phyloP scores from a whole-genome alignment of 2,888 invertebrate species.

The Pogonocherus hispidulus region DNA sequence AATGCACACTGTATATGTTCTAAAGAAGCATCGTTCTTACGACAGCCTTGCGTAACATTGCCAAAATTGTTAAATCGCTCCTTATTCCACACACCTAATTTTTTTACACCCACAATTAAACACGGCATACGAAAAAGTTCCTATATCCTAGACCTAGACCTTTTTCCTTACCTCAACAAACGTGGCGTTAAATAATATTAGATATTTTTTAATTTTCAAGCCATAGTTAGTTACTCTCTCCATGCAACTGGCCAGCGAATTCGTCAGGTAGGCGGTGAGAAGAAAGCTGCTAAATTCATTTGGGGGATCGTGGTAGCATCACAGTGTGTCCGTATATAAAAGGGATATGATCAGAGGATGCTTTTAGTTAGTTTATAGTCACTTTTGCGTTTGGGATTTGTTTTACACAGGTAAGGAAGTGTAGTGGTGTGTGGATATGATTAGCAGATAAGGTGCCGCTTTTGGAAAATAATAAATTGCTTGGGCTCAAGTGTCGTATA shows the following conservation, averaged over 20 bases:
- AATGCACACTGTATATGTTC: too few relatives aligned
- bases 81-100: too few relatives aligned
- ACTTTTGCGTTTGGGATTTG: conserved; percentile 21
- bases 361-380: conserved; percentile 38
- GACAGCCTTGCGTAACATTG: too few relatives aligned
- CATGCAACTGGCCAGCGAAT: conserved; percentile 16
- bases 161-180: neutral
- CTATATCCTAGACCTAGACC: too few relatives aligned
- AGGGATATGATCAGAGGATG: conserved; percentile 31
- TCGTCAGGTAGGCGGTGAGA: conserved; percentile 7
- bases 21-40: too few relatives aligned
- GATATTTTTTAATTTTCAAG: conserved; percentile 11
- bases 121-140: too few relatives aligned
- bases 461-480: neutral
- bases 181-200: neutral
- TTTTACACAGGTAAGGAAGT: conserved; percentile 28
- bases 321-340: conserved; percentile 32
- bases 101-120: too few relatives aligned
- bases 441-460: neutral
- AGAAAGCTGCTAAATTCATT: conserved; percentile 32
- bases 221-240: conserved; percentile 23
- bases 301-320: conserved; percentile 31
- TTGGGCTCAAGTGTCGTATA: neutral
- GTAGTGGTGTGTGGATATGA: conserved; percentile 11
- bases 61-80: too few relatives aligned